Conservation (phyloP, 1,140 invertebrate species). For the Trichogramma pretiosum region DNA sequence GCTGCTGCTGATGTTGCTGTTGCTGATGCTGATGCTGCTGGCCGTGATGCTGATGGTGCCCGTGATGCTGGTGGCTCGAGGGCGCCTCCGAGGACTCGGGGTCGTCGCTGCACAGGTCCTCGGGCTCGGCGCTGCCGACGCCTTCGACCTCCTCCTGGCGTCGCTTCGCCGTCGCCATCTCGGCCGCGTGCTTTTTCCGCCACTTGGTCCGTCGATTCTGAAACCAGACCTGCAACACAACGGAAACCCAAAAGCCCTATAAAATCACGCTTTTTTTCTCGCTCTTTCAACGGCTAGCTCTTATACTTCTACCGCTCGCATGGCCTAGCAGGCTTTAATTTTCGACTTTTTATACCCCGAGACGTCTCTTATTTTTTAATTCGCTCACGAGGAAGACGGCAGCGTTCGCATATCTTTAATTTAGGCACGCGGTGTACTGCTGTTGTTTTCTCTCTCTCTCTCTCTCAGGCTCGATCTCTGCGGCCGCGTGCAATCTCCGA, state of each 20-base stretch:
- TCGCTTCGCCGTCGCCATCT: constrained; percentile 96
- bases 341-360: constrained; percentile 25
- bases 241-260: not conserved
- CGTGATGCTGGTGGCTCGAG: constrained; percentile 34
- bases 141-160: constrained; percentile 89
- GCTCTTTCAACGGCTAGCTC: too few relatives aligned
- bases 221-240: constrained; percentile 89
- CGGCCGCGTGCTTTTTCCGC: constrained; percentile 97
- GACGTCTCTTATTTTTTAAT: constrained; percentile 44
- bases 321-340: constrained; percentile 43
- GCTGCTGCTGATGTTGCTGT: constrained; percentile 54
- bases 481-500: not conserved
- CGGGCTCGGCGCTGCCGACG: constrained; percentile 52
- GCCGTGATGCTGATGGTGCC: constrained; percentile 23
- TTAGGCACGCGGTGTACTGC: constrained; percentile 30
- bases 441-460: constrained; percentile 39
- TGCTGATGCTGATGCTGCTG: constrained; percentile 52
- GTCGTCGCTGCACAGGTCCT: constrained; percentile 59
- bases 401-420: constrained; percentile 38
- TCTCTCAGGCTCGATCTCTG: constrained; percentile 26
- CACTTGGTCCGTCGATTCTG: constrained; percentile 99
- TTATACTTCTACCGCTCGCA: too few relatives aligned
- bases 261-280: too few relatives aligned
- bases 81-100: constrained; percentile 41
- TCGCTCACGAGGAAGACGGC: constrained; percentile 38